These are phyloP conservation scores for Morone chrysops DNA, from an alignment of 2,113 vertebrate species.

Conservation along the genomic window DNA sequence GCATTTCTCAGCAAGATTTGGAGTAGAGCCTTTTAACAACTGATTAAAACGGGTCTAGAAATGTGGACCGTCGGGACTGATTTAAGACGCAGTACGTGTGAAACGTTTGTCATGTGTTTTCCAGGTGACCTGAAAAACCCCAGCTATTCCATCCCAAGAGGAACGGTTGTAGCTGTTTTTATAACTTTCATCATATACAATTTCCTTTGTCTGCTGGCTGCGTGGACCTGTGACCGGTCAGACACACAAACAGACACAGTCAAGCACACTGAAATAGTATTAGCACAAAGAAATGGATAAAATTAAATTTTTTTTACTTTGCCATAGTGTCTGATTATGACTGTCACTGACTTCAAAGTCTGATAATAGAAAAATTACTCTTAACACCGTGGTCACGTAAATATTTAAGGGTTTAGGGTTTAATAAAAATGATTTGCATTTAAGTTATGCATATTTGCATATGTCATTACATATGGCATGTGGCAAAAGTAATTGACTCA, in stretches of 20 bases:
- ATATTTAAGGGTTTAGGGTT: not conserved
- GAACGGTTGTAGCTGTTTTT: slow-evolving; percentile 88
- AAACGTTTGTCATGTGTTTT: slow-evolving; percentile 25
- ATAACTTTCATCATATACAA: slow-evolving; percentile 90
- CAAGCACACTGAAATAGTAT: not conserved
- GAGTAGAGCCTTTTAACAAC: not conserved
- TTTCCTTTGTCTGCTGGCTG: slow-evolving; percentile 85
- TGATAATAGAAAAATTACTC: no score
- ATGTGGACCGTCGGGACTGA: not conserved
- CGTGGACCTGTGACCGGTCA: slow-evolving; percentile 88
- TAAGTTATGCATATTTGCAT: no score
- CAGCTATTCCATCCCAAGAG: slow-evolving; percentile 90
- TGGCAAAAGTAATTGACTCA: no score
- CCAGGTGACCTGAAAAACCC: slow-evolving; percentile 90
- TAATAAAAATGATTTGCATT: no score
- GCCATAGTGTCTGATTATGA: no score
- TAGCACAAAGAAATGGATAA: not conserved
- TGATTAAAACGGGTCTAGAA: not conserved
- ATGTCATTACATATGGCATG: no score
- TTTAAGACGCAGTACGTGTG: not conserved
- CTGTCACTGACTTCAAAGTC: no score
- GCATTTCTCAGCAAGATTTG: not conserved
- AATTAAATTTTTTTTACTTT: no score
- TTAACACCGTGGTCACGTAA: not conserved
- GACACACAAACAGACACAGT: not conserved